phyloP scores from a whole-genome alignment of 2,797 vertebrate genomes.

The Chloroceryle amazona region DNA sequence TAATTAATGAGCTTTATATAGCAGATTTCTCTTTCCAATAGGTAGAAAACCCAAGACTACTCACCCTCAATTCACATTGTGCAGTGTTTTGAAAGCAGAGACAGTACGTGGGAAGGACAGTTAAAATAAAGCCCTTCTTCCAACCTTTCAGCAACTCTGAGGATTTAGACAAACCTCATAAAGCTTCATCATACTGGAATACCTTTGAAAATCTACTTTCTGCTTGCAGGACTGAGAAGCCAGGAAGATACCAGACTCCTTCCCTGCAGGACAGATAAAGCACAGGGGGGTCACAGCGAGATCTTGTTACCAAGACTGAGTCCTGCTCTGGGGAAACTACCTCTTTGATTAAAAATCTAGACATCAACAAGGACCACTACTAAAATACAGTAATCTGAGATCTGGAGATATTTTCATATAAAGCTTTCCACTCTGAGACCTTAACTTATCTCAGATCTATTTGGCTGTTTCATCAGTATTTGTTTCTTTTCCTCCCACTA shows the following conservation, averaged over 20 bases:
- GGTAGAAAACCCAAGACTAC: neutral
- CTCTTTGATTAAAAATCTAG: neutral
- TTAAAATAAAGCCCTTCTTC: neutral
- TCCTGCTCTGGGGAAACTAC: neutral
- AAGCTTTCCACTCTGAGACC: neutral
- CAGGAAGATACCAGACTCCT: neutral
- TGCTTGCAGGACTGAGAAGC: neutral
- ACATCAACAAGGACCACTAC: neutral
- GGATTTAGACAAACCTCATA: neutral
- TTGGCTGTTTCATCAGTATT: neutral
- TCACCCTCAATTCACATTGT: neutral
- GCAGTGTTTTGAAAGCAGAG: neutral
- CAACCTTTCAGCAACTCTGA: neutral
- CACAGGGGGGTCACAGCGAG: accelerated
- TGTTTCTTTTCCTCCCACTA: neutral
- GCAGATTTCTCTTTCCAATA: neutral
- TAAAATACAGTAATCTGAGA: neutral
- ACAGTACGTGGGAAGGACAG: accelerated
- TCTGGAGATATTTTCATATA: neutral
- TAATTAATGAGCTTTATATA: neutral
- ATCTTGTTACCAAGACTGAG: neutral
- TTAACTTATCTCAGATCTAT: neutral
- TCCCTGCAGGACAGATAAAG: neutral
- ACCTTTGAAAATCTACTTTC: neutral
- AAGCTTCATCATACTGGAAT: neutral